Evolutionary conservation across 2,113 vertebrate genomes (phyloP).

Genomic region (Equus quagga): DNA sequence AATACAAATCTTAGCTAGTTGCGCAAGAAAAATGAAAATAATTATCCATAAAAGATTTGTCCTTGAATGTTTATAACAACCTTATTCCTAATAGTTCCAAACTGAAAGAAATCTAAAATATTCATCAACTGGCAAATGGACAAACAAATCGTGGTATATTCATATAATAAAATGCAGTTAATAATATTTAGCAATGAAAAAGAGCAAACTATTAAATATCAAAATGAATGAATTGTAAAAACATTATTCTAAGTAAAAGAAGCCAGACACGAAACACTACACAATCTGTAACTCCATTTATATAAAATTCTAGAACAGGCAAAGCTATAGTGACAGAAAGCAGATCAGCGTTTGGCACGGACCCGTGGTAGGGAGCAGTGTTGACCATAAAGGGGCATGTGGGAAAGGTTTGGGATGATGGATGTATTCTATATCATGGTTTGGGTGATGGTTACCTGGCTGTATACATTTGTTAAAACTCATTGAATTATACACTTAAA

Average conservation of each 20-base stretch:
- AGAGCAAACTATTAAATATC: neutral
- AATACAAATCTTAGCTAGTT: neutral
- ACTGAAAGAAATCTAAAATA: neutral
- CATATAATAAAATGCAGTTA: neutral
- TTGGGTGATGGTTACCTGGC: neutral
- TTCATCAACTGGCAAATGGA: neutral
- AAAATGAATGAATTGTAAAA: neutral
- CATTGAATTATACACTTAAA: neutral
- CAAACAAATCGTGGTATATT: neutral
- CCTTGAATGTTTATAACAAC: neutral
- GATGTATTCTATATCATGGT: neutral
- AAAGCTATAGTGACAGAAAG: neutral
- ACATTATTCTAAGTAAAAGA: neutral
- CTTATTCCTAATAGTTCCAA: neutral
- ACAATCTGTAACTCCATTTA: neutral
- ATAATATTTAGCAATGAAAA: neutral
- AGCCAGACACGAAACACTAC: neutral
- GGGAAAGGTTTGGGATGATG: neutral
- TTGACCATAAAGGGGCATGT: neutral
- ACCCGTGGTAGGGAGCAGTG: neutral
- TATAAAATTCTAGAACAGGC: neutral
- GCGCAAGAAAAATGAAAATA: neutral
- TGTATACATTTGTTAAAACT: neutral
- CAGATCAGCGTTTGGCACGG: neutral
- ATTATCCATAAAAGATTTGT: neutral